A percentile compares a stretch with the other conserved stretches of the same genome.
Evolutionary conservation across 2,888 invertebrate genomes (phyloP).

Genomic region (Loripinus fragilis): DNA sequence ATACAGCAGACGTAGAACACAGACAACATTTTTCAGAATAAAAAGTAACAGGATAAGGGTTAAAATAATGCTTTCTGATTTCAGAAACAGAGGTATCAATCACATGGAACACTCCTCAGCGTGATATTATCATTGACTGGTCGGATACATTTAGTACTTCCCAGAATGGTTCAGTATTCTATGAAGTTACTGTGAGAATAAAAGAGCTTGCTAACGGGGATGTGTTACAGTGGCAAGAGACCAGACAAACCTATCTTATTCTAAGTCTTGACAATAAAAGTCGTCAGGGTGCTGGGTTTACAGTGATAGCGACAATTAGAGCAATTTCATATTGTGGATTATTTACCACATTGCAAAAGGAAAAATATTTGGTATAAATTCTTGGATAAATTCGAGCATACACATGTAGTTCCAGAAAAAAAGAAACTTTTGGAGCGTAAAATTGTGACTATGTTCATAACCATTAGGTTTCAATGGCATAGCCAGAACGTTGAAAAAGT

Average conservation of each 20-base stretch:
- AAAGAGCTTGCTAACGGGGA: constrained; percentile 26
- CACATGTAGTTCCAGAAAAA: too few relatives aligned
- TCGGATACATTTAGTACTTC: constrained; percentile 19
- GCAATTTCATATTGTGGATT: constrained; percentile 34
- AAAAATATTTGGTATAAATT: too few relatives aligned
- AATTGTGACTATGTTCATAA: too few relatives aligned
- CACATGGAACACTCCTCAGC: constrained; percentile 11
- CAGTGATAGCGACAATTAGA: constrained; percentile 26
- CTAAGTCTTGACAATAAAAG: constrained; percentile 15
- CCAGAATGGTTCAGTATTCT: constrained; percentile 32
- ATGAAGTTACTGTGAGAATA: constrained; percentile 32
- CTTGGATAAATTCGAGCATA: too few relatives aligned
- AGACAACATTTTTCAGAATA: too few relatives aligned
- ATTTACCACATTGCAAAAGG: constrained; percentile 13
- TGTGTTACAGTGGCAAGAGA: constrained; percentile 51
- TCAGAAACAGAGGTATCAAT: constrained; percentile 7
- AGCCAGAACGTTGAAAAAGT: too few relatives aligned
- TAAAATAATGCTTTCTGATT: neutral
- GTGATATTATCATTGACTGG: constrained; percentile 21
- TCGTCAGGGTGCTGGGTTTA: constrained; percentile 6
- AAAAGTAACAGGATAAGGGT: too few relatives aligned
- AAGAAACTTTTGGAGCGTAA: too few relatives aligned
- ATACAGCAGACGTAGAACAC: too few relatives aligned
- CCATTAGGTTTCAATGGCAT: too few relatives aligned
- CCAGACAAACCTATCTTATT: constrained; percentile 25